Evolutionary conservation across 2,888 invertebrate genomes (phyloP).

Genomic region (Flabesymbios commensalis): DNA sequence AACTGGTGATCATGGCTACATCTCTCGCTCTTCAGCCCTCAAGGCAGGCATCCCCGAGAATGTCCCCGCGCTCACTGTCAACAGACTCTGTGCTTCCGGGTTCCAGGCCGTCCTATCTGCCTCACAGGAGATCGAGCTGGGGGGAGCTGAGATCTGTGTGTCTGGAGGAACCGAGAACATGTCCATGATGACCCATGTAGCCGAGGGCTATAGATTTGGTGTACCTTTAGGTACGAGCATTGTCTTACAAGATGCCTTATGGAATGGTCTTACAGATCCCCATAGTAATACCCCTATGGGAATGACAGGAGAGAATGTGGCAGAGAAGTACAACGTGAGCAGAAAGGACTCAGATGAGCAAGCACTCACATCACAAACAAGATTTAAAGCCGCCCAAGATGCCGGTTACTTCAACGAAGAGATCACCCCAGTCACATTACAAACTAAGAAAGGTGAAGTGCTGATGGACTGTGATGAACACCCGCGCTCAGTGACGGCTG

Average conservation of each 20-base stretch:
- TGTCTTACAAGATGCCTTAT: conserved; percentile 84
- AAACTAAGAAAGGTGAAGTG: conserved; percentile 73
- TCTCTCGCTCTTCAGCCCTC: conserved; percentile 86
- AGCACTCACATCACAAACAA: conserved; percentile 80
- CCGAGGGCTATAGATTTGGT: conserved; percentile 82
- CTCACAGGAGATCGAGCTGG: conserved; percentile 83
- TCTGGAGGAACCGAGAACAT: conserved; percentile 95
- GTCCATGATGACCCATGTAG: conserved; percentile 87
- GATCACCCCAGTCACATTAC: conserved; percentile 82
- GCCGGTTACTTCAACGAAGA: conserved; percentile 88
- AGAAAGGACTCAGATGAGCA: conserved; percentile 73
- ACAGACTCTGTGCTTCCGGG: conserved; percentile 95
- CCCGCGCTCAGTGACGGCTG: conserved; percentile 82
- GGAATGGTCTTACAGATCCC: conserved; percentile 85
- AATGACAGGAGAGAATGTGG: conserved; percentile 69
- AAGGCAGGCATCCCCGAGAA: conserved; percentile 79
- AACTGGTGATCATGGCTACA: conserved; percentile 77
- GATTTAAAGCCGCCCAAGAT: conserved; percentile 75
- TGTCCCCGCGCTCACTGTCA: conserved; percentile 83
- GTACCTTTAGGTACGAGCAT: conserved; percentile 76
- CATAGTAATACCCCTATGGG: conserved; percentile 94
- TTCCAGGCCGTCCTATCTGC: conserved; percentile 93
- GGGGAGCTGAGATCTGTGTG: conserved; percentile 82
- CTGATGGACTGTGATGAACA: conserved; percentile 88
- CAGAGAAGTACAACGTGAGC: conserved; percentile 55